Conservation (phyloP, 1,140 invertebrate genomes). For the Halotydeus destructor region DNA sequence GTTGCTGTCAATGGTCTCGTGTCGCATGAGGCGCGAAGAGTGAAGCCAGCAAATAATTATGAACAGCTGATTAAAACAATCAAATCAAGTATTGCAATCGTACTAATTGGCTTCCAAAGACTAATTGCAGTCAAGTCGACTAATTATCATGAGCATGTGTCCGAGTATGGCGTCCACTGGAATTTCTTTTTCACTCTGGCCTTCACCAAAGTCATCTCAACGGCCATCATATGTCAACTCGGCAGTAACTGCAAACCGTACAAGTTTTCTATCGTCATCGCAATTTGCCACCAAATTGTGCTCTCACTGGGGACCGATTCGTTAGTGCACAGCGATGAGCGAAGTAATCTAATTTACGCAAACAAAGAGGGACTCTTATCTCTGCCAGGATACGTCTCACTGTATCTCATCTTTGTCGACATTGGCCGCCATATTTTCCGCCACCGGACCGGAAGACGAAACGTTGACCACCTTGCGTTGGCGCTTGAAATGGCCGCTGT, state of each 20-base stretch:
- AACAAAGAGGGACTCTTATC: slow-evolving; percentile 79
- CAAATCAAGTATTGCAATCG: slow-evolving; percentile 18
- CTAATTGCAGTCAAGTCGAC: slow-evolving; percentile 25
- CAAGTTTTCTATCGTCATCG: not conserved
- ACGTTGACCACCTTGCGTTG: slow-evolving; percentile 22
- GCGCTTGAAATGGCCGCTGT: slow-evolving; percentile 23
- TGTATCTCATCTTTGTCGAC: slow-evolving; percentile 52
- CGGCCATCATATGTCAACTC: slow-evolving; percentile 1
- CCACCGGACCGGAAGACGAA: slow-evolving; percentile 17
- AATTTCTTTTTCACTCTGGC: slow-evolving; percentile 89
- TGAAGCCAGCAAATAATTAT: not conserved
- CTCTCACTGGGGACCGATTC: slow-evolving; percentile 33
- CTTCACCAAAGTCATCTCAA: slow-evolving; percentile 38
- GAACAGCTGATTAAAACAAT: slow-evolving; percentile 10
- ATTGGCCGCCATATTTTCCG: slow-evolving; percentile 35
- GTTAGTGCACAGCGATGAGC: slow-evolving; percentile 43
- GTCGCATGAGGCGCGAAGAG: slow-evolving; percentile 11
- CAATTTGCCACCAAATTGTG: slow-evolving; percentile 22
- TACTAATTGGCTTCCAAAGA: slow-evolving; percentile 43
- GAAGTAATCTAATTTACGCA: slow-evolving; percentile 43
- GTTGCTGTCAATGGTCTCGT: slow-evolving; percentile 37
- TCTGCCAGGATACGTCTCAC: slow-evolving; percentile 50
- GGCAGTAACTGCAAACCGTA: no score
- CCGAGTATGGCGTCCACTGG: slow-evolving; percentile 88
- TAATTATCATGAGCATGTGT: slow-evolving; percentile 62